phyloP scores from a whole-genome alignment of 2,888 invertebrate genomes.

The Apocheima hispidaria region DNA sequence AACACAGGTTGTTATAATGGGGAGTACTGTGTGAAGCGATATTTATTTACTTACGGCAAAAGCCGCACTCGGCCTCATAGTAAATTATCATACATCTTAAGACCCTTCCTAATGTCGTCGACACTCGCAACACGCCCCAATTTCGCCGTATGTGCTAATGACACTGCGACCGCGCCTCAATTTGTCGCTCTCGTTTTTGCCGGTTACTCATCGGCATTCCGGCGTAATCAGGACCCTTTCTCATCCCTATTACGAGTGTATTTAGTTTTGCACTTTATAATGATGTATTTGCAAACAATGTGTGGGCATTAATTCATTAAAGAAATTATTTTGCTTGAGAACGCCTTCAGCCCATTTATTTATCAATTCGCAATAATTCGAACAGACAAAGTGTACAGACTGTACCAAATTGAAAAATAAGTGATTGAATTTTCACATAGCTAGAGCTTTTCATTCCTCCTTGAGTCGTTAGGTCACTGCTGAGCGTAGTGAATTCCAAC shows the following conservation, averaged over 20 bases:
- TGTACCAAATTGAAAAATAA: too few relatives aligned
- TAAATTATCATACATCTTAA: neutral
- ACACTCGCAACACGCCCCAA: slow-evolving; percentile 49
- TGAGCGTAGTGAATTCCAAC: neutral
- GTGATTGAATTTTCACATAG: too few relatives aligned
- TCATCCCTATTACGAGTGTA: slow-evolving; percentile 47
- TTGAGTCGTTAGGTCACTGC: too few relatives aligned
- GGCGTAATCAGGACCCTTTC: slow-evolving; percentile 65
- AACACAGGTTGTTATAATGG: too few relatives aligned
- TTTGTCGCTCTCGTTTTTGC: slow-evolving; percentile 73
- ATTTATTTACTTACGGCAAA: too few relatives aligned
- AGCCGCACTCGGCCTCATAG: too few relatives aligned
- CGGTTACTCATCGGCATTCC: slow-evolving; percentile 58
- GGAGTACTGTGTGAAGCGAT: too few relatives aligned
- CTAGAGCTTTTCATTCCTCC: too few relatives aligned
- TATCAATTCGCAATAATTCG: too few relatives aligned
- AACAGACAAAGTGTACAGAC: too few relatives aligned
- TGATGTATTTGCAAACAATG: slow-evolving; percentile 28
- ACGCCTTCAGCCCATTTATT: neutral
- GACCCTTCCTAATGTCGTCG: slow-evolving; percentile 32
- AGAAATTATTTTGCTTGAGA: neutral
- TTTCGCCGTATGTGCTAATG: slow-evolving; percentile 66
- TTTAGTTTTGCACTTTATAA: slow-evolving; percentile 21
- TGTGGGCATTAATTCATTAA: neutral
- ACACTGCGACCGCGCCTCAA: slow-evolving; percentile 56